Evolutionary conservation across 2,888 invertebrate genomes (phyloP).

Genomic region (Homarus gammarus): DNA sequence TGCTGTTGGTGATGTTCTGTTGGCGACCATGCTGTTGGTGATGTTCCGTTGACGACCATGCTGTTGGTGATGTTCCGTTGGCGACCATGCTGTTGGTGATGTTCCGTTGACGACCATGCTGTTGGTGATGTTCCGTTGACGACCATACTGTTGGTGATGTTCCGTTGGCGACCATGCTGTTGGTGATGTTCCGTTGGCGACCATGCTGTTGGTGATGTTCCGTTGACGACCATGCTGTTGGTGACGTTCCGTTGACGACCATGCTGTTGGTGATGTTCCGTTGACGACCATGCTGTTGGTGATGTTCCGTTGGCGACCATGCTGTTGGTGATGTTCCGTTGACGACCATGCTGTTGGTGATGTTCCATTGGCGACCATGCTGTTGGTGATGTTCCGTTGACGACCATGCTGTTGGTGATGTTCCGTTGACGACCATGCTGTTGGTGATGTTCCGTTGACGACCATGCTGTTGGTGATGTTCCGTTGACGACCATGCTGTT

Average conservation of each 20-base stretch:
- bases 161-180: no score
- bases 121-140: background rate
- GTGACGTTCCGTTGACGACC: no score
- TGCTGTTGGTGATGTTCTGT: background rate
- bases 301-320: background rate
- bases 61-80: no score
- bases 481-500: background rate
- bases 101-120: background rate
- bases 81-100: background rate
- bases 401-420: background rate
- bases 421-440: background rate
- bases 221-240: background rate
- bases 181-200: background rate
- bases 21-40: background rate
- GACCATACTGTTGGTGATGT: background rate
- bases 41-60: background rate
- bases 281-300: no score
- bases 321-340: no score
- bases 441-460: background rate
- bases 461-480: background rate
- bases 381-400: background rate
- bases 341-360: background rate
- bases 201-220: no score
- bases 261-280: no score
- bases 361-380: background rate